These are phyloP conservation scores for Drosophila oshimai DNA, from an alignment of 1,140 invertebrate species.

Conservation along the genomic window DNA sequence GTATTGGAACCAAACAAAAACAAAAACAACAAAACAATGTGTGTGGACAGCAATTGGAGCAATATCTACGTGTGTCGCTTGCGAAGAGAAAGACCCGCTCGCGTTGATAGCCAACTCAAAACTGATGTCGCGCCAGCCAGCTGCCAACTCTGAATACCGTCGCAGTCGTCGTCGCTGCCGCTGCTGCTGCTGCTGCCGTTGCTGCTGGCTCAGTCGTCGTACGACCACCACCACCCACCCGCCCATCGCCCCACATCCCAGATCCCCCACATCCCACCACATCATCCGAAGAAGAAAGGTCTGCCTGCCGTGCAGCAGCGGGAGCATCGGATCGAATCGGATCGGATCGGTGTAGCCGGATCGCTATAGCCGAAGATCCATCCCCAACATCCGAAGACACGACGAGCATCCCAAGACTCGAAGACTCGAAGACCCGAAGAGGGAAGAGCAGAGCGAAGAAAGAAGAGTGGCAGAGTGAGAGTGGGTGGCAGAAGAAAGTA, in stretches of 20 bases:
- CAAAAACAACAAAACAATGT: constrained; percentile 76
- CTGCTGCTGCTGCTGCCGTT: constrained; percentile 8
- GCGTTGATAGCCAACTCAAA: constrained; percentile 83
- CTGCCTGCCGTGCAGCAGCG: constrained; percentile 34
- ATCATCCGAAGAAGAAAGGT: constrained; percentile 39
- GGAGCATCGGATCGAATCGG: constrained; percentile 38
- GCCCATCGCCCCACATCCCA: constrained; percentile 15
- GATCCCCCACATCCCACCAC: constrained; percentile 8
- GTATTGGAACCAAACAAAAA: constrained; percentile 65
- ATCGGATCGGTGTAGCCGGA: constrained; percentile 7
- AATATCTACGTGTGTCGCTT: constrained; percentile 82
- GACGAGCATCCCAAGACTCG: constrained; percentile 18
- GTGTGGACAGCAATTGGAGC: constrained; percentile 64
- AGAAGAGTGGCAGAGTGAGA: constrained; percentile 48
- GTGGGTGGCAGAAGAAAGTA: constrained; percentile 68
- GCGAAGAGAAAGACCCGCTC: constrained; percentile 83
- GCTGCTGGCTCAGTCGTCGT: constrained; percentile 4
- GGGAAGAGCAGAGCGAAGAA: constrained; percentile 14
- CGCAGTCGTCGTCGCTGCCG: constrained; percentile 40
- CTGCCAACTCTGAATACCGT: constrained; percentile 68
- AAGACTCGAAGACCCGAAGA: constrained; percentile 20
- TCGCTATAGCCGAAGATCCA: constrained; percentile 19
- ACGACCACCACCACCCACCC: constrained; percentile 5
- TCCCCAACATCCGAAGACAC: constrained; percentile 20
- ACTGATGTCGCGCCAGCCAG: constrained; percentile 82